Evolutionary conservation across 2,888 invertebrate genomes (phyloP).

Genomic region (Anarsia innoxiella): DNA sequence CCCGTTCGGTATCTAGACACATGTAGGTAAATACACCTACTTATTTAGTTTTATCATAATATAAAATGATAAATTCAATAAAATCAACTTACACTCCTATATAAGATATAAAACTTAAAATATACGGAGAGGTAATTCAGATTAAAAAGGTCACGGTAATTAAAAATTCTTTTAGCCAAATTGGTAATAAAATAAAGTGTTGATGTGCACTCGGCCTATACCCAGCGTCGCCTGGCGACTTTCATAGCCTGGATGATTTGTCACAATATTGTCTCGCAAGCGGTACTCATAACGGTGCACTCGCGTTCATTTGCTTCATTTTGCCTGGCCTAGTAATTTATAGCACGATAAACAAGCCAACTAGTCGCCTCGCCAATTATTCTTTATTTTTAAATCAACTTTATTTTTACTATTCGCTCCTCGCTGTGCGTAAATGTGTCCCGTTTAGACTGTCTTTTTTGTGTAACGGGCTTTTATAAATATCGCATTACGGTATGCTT

Average conservation of each 20-base stretch:
- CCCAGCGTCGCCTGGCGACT: slow-evolving; percentile 16
- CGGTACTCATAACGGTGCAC: slow-evolving; percentile 50
- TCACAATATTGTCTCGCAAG: slow-evolving; percentile 34
- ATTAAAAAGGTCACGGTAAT: no score
- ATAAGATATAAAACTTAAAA: no score
- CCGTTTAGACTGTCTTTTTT: slow-evolving; percentile 19
- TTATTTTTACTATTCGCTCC: slow-evolving; percentile 24
- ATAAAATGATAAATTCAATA: no score
- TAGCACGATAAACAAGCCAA: slow-evolving; percentile 31
- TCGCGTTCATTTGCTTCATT: slow-evolving; percentile 38
- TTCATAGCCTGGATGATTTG: slow-evolving; percentile 32
- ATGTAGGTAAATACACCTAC: no score
- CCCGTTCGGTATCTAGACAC: no score
- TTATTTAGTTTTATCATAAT: no score
- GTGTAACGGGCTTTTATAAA: slow-evolving; percentile 26
- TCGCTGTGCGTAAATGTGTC: slow-evolving; percentile 24
- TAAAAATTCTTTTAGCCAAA: no score
- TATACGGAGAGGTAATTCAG: no score
- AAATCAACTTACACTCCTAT: no score
- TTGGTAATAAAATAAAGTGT: not conserved
- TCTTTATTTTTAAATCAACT: slow-evolving; percentile 22
- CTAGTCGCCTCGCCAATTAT: slow-evolving; percentile 22
- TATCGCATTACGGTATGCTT: slow-evolving; percentile 23
- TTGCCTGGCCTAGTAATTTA: slow-evolving; percentile 42
- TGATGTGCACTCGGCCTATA: slow-evolving; percentile 15